phyloP scores from a whole-genome alignment of 2,888 invertebrate genomes.

The Cecidostiba fungosa region DNA sequence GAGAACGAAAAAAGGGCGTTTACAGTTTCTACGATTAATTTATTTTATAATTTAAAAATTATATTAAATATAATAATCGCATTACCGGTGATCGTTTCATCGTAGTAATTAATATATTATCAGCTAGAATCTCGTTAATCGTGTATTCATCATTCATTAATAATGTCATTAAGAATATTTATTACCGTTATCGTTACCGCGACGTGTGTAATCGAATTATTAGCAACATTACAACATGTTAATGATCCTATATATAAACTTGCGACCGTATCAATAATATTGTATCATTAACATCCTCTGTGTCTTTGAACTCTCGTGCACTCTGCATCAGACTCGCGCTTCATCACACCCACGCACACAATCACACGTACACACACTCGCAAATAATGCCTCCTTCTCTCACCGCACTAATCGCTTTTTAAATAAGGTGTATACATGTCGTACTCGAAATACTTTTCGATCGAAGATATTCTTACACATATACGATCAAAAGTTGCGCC shows the following conservation, averaged over 20 bases:
- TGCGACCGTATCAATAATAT: constrained; percentile 71
- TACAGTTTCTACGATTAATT: constrained; percentile 67
- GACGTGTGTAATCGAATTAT: constrained; percentile 69
- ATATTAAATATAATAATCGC: constrained; percentile 72
- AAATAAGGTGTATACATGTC: constrained; percentile 55
- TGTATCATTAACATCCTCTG: constrained; percentile 69
- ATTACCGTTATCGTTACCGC: constrained; percentile 71
- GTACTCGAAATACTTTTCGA: constrained; percentile 58
- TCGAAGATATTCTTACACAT: constrained; percentile 41
- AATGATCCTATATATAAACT: constrained; percentile 72
- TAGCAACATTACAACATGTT: constrained; percentile 73
- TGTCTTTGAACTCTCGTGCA: constrained; percentile 41
- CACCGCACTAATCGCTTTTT: constrained; percentile 42
- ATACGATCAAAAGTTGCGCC: constrained; percentile 23
- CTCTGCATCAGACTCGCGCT: constrained; percentile 40
- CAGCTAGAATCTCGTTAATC: constrained; percentile 73
- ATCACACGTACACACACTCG: background rate
- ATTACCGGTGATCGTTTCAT: constrained; percentile 71
- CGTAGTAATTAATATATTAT: constrained; percentile 71
- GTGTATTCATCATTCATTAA: constrained; percentile 69
- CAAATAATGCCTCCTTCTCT: constrained; percentile 32
- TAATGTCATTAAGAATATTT: constrained; percentile 74
- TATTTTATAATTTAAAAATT: constrained; percentile 70
- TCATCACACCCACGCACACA: constrained; percentile 34
- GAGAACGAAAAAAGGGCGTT: constrained; percentile 28